Conservation (phyloP, 2,888 invertebrate species). For the Euspilapteryx auroguttella region DNA sequence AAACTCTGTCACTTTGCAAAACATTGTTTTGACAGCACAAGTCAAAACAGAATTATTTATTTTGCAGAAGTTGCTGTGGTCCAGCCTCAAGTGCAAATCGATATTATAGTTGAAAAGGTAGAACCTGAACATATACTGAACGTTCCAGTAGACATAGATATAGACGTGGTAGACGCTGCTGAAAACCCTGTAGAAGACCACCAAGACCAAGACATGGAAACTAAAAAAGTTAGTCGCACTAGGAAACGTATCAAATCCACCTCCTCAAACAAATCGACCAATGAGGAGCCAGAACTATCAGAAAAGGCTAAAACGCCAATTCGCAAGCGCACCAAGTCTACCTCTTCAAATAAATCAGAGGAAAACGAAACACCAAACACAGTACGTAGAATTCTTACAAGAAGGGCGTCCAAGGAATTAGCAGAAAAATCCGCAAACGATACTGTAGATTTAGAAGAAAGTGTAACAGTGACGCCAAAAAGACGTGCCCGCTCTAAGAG, state of each 20-base stretch:
- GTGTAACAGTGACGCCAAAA: constrained; percentile 18
- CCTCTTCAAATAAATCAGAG: constrained; percentile 20
- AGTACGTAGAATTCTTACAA: constrained; percentile 32
- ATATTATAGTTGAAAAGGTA: not conserved
- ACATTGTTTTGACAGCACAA: too few relatives aligned
- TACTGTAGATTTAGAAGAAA: constrained; percentile 6
- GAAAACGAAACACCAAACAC: constrained; percentile 19
- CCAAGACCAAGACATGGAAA: constrained; percentile 3
- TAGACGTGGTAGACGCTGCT: constrained; percentile 9
- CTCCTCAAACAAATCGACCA: not conserved
- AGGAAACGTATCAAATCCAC: constrained; percentile 12
- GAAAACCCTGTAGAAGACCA: constrained; percentile 4
- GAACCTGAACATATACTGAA: not conserved
- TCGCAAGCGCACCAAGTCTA: constrained; percentile 31
- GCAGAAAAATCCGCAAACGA: constrained; percentile 20
- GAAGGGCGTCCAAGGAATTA: constrained; percentile 37
- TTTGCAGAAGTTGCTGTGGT: not conserved
- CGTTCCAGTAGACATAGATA: constrained; percentile 7
- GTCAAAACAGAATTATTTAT: too few relatives aligned
- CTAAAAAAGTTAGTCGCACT: constrained; percentile 6
- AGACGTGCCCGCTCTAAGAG: constrained; percentile 21
- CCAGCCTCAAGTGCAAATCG: not conserved
- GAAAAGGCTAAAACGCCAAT: constrained; percentile 19
- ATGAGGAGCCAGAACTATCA: constrained; percentile 8
- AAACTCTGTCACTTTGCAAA: too few relatives aligned